Evolutionary conservation across 2,888 invertebrate genomes (phyloP).

Genomic region (Drosophila helvetica): DNA sequence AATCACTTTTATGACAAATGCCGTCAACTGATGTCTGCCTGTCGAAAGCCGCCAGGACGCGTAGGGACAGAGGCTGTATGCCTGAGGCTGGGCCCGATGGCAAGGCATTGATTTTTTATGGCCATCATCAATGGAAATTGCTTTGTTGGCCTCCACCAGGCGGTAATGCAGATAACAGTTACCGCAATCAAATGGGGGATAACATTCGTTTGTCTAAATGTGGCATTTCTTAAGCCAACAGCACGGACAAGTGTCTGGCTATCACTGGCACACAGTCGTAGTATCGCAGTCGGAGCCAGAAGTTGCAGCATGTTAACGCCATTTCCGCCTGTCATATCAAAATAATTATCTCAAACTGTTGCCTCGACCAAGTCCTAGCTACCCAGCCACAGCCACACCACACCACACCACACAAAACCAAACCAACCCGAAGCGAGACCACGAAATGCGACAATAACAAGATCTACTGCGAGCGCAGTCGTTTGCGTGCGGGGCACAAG

Average conservation of each 20-base stretch:
- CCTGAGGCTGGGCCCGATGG: not conserved
- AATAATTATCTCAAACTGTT: constrained; percentile 78
- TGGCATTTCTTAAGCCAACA: constrained; percentile 37
- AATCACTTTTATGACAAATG: constrained; percentile 73
- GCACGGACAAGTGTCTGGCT: constrained; percentile 39
- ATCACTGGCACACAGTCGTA: constrained; percentile 23
- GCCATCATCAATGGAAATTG: constrained; percentile 36
- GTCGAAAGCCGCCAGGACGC: constrained; percentile 20
- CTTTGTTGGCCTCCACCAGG: not conserved
- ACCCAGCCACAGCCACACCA: constrained; percentile 19
- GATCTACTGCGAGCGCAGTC: constrained; percentile 31
- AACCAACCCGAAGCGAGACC: constrained; percentile 20
- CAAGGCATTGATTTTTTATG: constrained; percentile 44
- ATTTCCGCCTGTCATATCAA: constrained; percentile 82
- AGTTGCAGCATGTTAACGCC: constrained; percentile 74
- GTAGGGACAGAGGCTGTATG: constrained; percentile 1
- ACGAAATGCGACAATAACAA: constrained; percentile 16
- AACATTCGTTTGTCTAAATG: constrained; percentile 58
- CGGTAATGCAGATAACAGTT: constrained; percentile 40
- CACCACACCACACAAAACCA: not conserved
- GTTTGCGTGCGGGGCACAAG: constrained; percentile 58
- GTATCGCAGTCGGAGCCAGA: constrained; percentile 25
- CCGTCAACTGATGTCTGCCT: constrained; percentile 44
- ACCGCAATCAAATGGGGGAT: constrained; percentile 67
- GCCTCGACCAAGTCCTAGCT: constrained; percentile 58